Percentiles rank a stretch among this genome's conserved stretches.
Conservation (phyloP, 2,113 vertebrate genomes). For the Sclerurus mexicanus region DNA sequence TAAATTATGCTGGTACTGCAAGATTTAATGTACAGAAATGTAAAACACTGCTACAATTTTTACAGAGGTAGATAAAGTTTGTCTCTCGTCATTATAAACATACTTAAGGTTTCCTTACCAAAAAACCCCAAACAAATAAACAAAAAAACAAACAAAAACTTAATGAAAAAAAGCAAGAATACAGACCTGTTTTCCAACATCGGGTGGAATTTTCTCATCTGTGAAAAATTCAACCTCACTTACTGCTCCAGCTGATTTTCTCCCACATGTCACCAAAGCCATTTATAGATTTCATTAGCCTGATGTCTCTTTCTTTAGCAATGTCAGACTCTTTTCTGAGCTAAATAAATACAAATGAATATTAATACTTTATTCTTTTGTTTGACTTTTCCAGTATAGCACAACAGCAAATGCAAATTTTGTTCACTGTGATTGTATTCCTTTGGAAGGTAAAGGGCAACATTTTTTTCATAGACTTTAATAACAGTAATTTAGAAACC, state of each 20-base stretch:
- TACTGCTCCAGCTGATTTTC: conserved; percentile 13
- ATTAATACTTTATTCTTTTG: conserved; percentile 20
- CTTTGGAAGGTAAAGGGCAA: not conserved
- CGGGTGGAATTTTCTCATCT: not conserved
- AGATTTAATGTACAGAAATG: not conserved
- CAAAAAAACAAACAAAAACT: not conserved
- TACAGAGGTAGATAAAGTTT: not conserved
- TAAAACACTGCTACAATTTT: not conserved
- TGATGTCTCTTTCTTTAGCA: not conserved
- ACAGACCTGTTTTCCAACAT: not conserved
- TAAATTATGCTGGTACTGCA: not conserved
- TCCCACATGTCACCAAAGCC: not conserved
- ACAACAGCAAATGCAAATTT: not conserved
- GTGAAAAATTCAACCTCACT: not conserved
- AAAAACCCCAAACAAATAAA: not conserved
- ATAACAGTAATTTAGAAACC: not conserved
- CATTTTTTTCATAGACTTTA: not conserved
- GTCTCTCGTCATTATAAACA: not conserved
- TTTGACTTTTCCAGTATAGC: not conserved
- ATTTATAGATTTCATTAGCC: conserved; percentile 32
- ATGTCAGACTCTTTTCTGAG: not conserved
- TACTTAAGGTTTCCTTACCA: not conserved
- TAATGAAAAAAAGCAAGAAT: not conserved
- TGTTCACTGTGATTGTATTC: not conserved
- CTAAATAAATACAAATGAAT: conserved; percentile 40